Evolutionary conservation across 2,888 invertebrate genomes (phyloP), one percentile per base, ranked within the genome.

Genomic region (Tenthredo livida): DNA sequence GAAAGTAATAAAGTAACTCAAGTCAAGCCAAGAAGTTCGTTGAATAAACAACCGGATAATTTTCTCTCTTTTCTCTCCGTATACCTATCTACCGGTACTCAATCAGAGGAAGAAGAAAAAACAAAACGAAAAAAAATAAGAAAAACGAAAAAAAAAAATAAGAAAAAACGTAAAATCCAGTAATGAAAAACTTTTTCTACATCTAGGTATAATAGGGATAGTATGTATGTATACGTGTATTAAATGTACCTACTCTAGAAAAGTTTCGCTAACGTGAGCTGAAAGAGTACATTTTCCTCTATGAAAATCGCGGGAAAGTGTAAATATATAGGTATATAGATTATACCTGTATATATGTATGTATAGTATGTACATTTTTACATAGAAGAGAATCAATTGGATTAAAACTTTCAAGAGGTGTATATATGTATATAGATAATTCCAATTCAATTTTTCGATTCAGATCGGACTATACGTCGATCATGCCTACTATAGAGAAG

Each of bases 131-230:
- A n/a, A 54, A 54, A n/a, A 54, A 6, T 7, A 7, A 37, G n/a
- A 17, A 54, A 54, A 54, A n/a, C 1, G n/a, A 6, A 17, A 54
- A 54, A 1, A 4, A 33, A 54, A 54, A n/a, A 17, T 7, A 0
- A 0, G 4, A 54, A 54, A 54, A 17, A 37, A 0, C 6, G 21
- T n/a, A 21, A 58, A 61, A 61, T 10, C 25, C 61, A 61, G 9
- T 61, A 61, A 61, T 61, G 61, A 61, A 61, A 61, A 61, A 61
- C 61, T 61, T 61, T 61, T 61, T 61, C 21, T 12, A 61, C 61
- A 61, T 25, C 61, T 25, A 58, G 6, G 10, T 21, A 61, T 54
- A n/a, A n/a, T n/a, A n/a, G n/a, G n/a, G n/a, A n/a, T n/a, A n/a
- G n/a, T n/a, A n/a, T n/a, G n/a, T n/a, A 61, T 25, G 25, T 9